Conservation (phyloP, 2,797 vertebrate species). For the Phyllotis vaccarum region DNA sequence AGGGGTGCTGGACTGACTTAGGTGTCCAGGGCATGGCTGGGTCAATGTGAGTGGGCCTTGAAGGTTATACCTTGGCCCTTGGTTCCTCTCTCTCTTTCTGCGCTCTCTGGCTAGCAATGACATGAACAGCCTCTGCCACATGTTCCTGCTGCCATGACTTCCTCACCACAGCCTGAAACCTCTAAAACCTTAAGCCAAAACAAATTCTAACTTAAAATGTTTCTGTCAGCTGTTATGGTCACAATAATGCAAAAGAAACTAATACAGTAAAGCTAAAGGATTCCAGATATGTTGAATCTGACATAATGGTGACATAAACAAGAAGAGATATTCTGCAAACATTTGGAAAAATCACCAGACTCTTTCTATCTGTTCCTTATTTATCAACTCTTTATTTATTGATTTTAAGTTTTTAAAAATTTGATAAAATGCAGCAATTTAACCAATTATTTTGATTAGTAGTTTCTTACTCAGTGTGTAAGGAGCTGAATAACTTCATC, state of each 20-base stretch:
- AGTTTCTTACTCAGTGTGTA: neutral
- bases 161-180: neutral
- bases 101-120: neutral
- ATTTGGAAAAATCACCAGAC: slow-evolving; percentile 45
- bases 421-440: neutral
- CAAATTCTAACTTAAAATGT: neutral
- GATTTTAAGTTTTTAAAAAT: slow-evolving; percentile 11
- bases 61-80: neutral
- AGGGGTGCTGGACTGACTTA: no score
- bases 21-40: no score
- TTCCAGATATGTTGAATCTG: neutral
- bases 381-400: slow-evolving; percentile 26
- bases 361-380: neutral
- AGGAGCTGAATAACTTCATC: neutral
- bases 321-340: neutral
- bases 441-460: neutral
- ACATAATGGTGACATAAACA: neutral
- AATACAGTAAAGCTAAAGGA: neutral
- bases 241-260: neutral
- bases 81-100: neutral
- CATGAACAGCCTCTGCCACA: neutral
- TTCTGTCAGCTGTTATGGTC: neutral
- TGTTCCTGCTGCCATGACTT: neutral
- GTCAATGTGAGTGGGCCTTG: neutral
- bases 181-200: neutral